Evolutionary conservation across 2,113 vertebrate genomes (phyloP), one percentile per base, ranked within the genome.

Genomic region (Xenotilapia leptura): DNA sequence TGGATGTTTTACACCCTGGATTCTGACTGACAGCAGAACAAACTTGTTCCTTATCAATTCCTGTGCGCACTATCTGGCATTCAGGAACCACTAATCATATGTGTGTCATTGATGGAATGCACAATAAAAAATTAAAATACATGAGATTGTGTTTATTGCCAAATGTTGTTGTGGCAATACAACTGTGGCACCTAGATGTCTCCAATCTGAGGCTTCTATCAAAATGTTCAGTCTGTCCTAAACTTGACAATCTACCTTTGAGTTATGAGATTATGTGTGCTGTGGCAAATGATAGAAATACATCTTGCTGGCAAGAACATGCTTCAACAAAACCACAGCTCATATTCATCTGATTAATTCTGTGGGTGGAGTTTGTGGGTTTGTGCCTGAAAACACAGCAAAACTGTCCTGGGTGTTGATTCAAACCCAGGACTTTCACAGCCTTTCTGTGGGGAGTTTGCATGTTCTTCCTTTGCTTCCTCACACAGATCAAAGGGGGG

Each of bases 221-320:
- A 45, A 23, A 73, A 45, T 45, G 13, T 26, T 17, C 33, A 13
- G 60, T 65, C 33, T 65, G 60, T 13, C 33, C 19, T 38, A 21
- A 65, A 65, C 33, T 65, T 65, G 60, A 38, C 36, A 70, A 23
- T 68, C 19, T 68, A 23, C 7, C 12, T 70, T 42, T 70, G 65
- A 70, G n/a, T 40, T 40, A 42, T 42, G 12, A 40, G 12, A 42
- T 14, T 6, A 23, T 38, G 23, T 70, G 36, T 42, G 8, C 5
- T 60, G 56, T 31, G 26, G 0, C 19, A 42, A 23, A 23, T 42
- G 36, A 23, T 42, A 23, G 65, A 70, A 70, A 70, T 70, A 23
- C 12, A 40, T 1, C n/a, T 40, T 42, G 36, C 65, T 14, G n/a
- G 2, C 7, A 70, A 14, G 0, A 21, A 42, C 12, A 70, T 21